Evolutionary conservation across 2,888 invertebrate species (phyloP).

Genomic region (Hypsopygia costalis): DNA sequence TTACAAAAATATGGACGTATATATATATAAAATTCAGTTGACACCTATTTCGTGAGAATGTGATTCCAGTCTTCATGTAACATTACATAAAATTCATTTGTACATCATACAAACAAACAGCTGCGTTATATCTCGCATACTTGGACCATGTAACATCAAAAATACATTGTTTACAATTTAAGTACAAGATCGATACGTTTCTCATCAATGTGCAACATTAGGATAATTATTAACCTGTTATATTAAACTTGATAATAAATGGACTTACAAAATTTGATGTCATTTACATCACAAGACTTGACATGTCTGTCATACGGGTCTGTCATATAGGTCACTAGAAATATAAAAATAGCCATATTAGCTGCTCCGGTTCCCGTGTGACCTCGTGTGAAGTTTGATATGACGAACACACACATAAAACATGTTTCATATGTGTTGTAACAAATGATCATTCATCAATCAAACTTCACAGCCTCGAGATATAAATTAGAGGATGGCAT

Average conservation of each 20-base stretch:
- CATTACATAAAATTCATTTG: conserved; percentile 23
- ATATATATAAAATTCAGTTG: conserved; percentile 37
- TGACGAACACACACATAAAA: not conserved
- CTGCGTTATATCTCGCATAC: conserved; percentile 21
- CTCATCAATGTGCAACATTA: conserved; percentile 15
- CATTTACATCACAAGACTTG: conserved; percentile 1
- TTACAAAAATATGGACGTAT: conserved; percentile 34
- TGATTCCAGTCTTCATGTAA: conserved; percentile 37
- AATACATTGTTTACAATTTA: conserved; percentile 39
- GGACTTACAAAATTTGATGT: conserved; percentile 5
- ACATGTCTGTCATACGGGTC: too few relatives aligned
- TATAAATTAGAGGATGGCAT: too few relatives aligned
- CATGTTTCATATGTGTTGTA: too few relatives aligned
- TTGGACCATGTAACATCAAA: conserved; percentile 43
- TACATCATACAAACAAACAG: conserved; percentile 13
- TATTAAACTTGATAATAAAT: conserved; percentile 6
- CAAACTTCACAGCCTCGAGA: not conserved
- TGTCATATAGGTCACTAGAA: conserved; percentile 6
- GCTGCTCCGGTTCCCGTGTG: not conserved
- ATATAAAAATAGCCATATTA: not conserved
- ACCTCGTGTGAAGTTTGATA: not conserved
- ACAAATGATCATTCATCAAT: not conserved
- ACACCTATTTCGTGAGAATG: conserved; percentile 34
- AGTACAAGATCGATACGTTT: conserved; percentile 14
- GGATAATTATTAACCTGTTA: conserved; percentile 12